These are phyloP conservation scores for Nicator chloris DNA, from an alignment of 2,113 vertebrate species.

Conservation along the genomic window DNA sequence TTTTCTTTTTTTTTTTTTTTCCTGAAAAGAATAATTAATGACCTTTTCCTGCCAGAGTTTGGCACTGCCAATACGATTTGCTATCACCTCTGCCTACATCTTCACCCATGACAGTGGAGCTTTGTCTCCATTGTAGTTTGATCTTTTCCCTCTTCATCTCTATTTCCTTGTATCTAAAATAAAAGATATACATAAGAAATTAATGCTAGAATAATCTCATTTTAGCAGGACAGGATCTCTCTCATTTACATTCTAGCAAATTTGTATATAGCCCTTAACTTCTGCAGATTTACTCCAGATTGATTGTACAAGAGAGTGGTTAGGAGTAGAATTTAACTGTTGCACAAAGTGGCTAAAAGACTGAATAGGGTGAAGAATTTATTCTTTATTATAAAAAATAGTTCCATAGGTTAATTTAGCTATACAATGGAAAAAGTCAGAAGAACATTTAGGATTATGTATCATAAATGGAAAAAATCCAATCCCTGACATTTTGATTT, in stretches of 20 bases:
- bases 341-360: neutral
- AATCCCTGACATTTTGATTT: neutral
- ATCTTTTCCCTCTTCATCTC: neutral
- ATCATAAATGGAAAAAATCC: neutral
- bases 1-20: neutral
- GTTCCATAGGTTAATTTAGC: neutral
- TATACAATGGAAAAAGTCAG: neutral
- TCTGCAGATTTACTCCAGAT: neutral
- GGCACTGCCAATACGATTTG: accelerated
- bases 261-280: neutral
- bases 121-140: neutral
- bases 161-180: neutral
- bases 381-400: neutral
- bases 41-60: neutral
- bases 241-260: neutral
- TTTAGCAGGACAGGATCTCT: neutral
- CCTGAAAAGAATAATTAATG: neutral
- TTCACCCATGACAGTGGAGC: neutral
- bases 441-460: neutral
- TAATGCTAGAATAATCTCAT: neutral
- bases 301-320: neutral
- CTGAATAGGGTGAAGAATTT: neutral
- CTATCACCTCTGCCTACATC: neutral
- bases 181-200: neutral
- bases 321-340: neutral